Base-by-base conservation (phyloP, 2,888 invertebrate genomes). In the Marasmarcha lunaedactyla region DNA sequence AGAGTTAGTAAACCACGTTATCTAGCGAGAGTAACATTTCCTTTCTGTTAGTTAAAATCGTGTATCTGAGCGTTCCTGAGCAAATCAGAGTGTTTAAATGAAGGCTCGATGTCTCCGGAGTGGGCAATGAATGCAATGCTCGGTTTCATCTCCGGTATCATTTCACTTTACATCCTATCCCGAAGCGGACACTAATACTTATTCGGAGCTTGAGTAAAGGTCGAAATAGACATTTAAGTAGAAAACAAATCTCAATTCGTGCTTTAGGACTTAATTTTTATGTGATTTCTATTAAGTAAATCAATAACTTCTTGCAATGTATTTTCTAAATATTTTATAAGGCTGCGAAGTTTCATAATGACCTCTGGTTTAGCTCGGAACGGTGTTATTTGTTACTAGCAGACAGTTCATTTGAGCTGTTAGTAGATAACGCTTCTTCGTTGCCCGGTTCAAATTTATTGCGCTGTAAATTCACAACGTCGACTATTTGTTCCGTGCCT, bases 401-500 rank as follows among this genome's bases (percentile, higher is more conserved):
- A 66, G 66, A 67, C 70, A 72, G 71, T 77, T 72, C 69, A 77
- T 78, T 79, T 69, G 66, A 68, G 62, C 66, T 67, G 71, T 68
- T 72, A 66, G 63, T 55, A 69, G 73, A 79, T 76, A 76, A 71
- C 61, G 57, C 57, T 50, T 20, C 20, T 20, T 57, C 67, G 66
- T 74, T 67, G 58, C 66, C 67, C 54, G 53, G 59, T 55, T 60
- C 47, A 62, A 70, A 77, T 77, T 76, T 76, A 78, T 77, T 64
- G 64, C 66, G 61, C 59, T 67, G 73, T 77, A 74, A 76, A 76
- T 74, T 64, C 62, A 55, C 49, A 44, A 49, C 41, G 47, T 45
- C 46, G 34, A 12, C 34, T 9, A 12, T 6, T 12, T 7, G 46
- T 49, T 46, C 45, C 47, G 11, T n/a, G 11, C 30, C 30, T 30